Conservation (phyloP, 2,797 vertebrate genomes). For the Acestrorhynchus altus region DNA sequence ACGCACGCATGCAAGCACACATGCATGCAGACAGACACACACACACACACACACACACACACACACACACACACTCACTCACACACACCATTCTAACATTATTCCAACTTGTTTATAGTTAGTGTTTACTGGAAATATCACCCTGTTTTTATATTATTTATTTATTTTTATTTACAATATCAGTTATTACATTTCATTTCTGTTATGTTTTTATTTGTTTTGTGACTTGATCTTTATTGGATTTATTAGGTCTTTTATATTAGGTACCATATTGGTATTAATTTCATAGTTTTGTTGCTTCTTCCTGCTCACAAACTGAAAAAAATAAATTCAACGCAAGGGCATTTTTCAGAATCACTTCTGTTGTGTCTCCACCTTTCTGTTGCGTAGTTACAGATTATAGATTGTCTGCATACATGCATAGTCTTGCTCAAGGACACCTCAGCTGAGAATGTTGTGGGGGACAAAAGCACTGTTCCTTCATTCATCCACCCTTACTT, state of each 20-base stretch:
- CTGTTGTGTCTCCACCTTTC: neutral
- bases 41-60: too few species aligned
- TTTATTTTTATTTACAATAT: neutral
- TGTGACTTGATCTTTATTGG: conserved; percentile 1
- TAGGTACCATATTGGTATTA: neutral
- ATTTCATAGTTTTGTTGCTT: neutral
- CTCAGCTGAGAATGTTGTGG: too few species aligned
- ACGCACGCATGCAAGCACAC: conserved; percentile 9
- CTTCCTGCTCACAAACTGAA: neutral
- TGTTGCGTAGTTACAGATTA: neutral
- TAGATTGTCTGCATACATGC: neutral
- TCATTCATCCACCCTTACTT: too few species aligned
- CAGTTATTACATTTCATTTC: neutral
- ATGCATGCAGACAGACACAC: conserved; percentile 20
- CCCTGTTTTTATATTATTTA: neutral
- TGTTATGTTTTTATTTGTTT: too few species aligned
- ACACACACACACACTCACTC: too few species aligned
- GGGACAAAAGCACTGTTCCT: too few species aligned
- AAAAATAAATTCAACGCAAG: neutral
- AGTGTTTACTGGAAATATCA: too few species aligned
- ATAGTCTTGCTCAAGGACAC: too few species aligned
- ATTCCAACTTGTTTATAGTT: too few species aligned
- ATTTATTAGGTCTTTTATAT: neutral
- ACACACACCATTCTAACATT: too few species aligned
- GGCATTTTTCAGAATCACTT: neutral